Evolutionary conservation across 2,888 invertebrate species (phyloP).

Genomic region (Hyposoter didymator): DNA sequence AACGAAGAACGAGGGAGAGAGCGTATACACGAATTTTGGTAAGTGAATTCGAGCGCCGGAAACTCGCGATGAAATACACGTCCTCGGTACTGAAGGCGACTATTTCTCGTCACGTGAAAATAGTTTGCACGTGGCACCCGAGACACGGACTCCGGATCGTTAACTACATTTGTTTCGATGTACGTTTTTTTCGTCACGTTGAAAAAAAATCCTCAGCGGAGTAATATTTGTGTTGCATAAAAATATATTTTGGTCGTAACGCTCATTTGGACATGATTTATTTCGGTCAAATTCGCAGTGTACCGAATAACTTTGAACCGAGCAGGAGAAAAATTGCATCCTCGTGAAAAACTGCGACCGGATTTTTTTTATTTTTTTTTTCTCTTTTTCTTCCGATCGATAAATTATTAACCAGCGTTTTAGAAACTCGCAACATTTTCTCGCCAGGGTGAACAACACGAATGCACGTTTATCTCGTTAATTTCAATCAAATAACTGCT

Average conservation of each 20-base stretch:
- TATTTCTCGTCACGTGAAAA: constrained; percentile 55
- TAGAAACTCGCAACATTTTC: not conserved
- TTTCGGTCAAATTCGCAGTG: not conserved
- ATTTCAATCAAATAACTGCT: constrained; percentile 35
- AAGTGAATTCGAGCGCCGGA: constrained; percentile 58
- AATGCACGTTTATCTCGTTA: not conserved
- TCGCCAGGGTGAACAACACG: not conserved
- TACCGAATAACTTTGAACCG: constrained; percentile 1
- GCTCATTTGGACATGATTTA: not conserved
- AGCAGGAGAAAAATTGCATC: constrained; percentile 4
- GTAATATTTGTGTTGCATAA: constrained; percentile 12
- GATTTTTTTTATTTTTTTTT: constrained; percentile 2
- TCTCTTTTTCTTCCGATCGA: not conserved
- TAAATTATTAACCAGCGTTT: not conserved
- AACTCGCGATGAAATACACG: constrained; percentile 60
- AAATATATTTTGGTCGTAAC: not conserved
- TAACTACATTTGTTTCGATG: constrained; percentile 13
- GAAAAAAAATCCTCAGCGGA: constrained; percentile 29
- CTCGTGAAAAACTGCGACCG: not conserved
- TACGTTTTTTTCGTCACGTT: constrained; percentile 23
- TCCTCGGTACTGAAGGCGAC: constrained; percentile 17
- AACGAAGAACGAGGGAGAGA: not conserved
- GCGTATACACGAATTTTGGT: constrained; percentile 49
- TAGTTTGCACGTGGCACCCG: constrained; percentile 62
- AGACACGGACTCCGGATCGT: constrained; percentile 50